phyloP scores from a whole-genome alignment of 1,140 invertebrate species.

The Nomia melanderi region DNA sequence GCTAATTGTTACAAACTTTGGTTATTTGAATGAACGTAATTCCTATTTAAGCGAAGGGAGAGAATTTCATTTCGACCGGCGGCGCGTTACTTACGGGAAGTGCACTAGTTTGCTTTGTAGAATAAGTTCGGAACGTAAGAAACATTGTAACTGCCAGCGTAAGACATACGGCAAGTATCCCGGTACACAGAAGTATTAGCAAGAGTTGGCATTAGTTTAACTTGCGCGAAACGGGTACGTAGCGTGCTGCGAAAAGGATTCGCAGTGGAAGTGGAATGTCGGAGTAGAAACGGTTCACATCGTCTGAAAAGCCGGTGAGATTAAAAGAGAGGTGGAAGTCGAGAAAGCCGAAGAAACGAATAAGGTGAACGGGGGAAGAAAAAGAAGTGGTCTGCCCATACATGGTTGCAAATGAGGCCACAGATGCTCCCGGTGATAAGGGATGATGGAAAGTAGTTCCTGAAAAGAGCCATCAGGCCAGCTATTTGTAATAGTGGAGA shows the following conservation, averaged over 20 bases:
- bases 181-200: background rate
- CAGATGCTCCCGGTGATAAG: slow-evolving; percentile 73
- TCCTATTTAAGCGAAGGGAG: too few species aligned
- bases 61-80: too few species aligned
- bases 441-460: slow-evolving; percentile 73
- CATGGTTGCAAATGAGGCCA: slow-evolving; percentile 74
- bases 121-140: too few species aligned
- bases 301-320: slow-evolving; percentile 28
- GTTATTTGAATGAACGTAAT: too few species aligned
- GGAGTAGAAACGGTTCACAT: slow-evolving; percentile 15
- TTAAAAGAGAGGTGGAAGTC: slow-evolving; percentile 45
- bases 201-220: background rate
- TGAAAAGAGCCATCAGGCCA: slow-evolving; percentile 72
- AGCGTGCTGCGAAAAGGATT: background rate
- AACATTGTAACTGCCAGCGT: too few species aligned
- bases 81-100: too few species aligned
- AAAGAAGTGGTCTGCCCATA: slow-evolving; percentile 53
- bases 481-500: slow-evolving; percentile 47
- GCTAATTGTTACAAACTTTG: too few species aligned
- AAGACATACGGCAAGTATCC: background rate
- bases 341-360: slow-evolving; percentile 45
- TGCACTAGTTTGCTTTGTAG: too few species aligned
- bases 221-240: background rate
- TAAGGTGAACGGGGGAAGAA: slow-evolving; percentile 26
- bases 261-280: background rate